phyloP scores from a whole-genome alignment of 2,888 invertebrate species.

The Pyrrhia umbra region DNA sequence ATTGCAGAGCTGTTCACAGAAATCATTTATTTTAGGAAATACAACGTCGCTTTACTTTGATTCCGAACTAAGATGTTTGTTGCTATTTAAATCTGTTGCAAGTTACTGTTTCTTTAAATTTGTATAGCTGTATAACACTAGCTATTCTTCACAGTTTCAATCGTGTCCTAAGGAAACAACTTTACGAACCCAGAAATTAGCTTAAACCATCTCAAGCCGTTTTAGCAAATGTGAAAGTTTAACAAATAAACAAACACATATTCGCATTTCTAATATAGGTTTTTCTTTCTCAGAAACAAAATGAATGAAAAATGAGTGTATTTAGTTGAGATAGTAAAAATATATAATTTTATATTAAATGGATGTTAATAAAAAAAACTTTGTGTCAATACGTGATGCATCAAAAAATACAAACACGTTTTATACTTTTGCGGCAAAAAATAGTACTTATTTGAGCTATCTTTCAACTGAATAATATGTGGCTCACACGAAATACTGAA shows the following conservation, averaged over 20 bases:
- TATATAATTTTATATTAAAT: not conserved
- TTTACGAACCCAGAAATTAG: no score
- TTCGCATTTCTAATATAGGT: no score
- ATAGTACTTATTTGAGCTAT: slow-evolving; percentile 15
- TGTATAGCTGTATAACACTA: no score
- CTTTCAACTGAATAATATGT: slow-evolving; percentile 31
- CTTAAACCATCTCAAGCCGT: no score
- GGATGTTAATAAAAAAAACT: not conserved
- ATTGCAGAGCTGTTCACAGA: slow-evolving; percentile 74
- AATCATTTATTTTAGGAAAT: slow-evolving; percentile 71
- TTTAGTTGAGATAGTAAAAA: not conserved
- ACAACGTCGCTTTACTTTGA: slow-evolving; percentile 46
- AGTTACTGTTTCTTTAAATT: slow-evolving; percentile 12
- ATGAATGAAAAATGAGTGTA: not conserved
- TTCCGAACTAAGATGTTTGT: slow-evolving; percentile 32
- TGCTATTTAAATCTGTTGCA: slow-evolving; percentile 22
- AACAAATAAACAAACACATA: no score
- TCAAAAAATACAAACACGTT: not conserved
- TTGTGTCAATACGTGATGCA: not conserved
- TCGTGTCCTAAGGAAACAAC: no score
- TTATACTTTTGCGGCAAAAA: not conserved
- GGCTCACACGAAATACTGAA: slow-evolving; percentile 48
- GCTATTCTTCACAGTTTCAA: no score
- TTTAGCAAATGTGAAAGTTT: no score
- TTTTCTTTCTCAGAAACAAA: no score